Evolutionary conservation across 2,888 invertebrate species (phyloP).

Genomic region (Thereva unica): DNA sequence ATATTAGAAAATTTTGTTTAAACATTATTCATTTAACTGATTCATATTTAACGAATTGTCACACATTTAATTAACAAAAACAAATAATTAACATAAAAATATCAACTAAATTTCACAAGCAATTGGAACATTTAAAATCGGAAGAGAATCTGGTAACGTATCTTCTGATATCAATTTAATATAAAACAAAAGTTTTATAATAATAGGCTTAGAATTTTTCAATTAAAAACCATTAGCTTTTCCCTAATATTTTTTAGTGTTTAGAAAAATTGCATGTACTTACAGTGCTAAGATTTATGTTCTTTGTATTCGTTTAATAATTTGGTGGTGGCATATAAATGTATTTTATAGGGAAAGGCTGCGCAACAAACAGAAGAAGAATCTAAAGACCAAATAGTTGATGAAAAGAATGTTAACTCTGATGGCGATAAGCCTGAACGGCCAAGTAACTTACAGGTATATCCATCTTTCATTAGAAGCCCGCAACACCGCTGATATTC

Average conservation of each 20-base stretch:
- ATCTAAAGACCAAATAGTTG: constrained; percentile 44
- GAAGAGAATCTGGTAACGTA: constrained; percentile 41
- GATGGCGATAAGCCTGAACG: constrained; percentile 43
- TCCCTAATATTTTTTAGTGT: too few relatives aligned
- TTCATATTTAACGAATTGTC: too few relatives aligned
- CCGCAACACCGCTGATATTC: constrained; percentile 4
- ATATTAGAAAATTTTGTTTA: too few relatives aligned
- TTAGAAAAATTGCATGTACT: constrained; percentile 32
- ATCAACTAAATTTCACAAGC: constrained; percentile 42
- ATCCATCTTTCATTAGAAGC: constrained; percentile 26
- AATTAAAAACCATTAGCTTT: too few relatives aligned
- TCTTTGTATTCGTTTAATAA: constrained; percentile 20
- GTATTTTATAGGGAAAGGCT: constrained; percentile 46
- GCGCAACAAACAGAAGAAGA: constrained; percentile 44
- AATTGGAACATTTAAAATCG: constrained; percentile 46
- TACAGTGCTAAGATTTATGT: constrained; percentile 17
- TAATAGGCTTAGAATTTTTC: too few relatives aligned
- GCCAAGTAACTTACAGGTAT: constrained; percentile 45
- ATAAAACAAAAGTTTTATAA: neutral
- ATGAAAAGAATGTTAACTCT: constrained; percentile 41
- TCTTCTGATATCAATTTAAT: constrained; percentile 24
- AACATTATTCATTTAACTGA: too few relatives aligned
- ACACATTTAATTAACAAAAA: neutral
- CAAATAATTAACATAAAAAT: constrained; percentile 6
- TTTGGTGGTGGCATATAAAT: constrained; percentile 35